Evolutionary conservation across 2,888 invertebrate species (phyloP).

Genomic region (Philhelius pedissequus): DNA sequence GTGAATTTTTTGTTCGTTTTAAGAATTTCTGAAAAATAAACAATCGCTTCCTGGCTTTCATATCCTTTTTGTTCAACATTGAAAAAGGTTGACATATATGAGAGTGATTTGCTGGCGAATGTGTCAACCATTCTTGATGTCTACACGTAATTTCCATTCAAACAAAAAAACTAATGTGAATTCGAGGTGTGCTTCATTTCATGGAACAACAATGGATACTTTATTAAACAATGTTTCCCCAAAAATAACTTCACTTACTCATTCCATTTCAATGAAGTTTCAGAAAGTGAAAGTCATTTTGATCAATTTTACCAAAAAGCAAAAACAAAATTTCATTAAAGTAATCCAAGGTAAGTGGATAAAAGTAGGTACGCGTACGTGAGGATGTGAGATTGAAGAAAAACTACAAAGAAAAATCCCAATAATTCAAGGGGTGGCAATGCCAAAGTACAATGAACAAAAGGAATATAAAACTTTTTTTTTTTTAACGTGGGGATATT

Average conservation of each 20-base stretch:
- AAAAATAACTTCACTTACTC: neutral
- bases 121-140: neutral
- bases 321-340: constrained; percentile 9
- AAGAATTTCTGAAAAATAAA: neutral
- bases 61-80: neutral
- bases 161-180: neutral
- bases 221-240: neutral
- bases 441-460: neutral
- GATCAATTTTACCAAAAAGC: constrained; percentile 43
- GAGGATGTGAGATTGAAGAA: neutral
- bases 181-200: neutral
- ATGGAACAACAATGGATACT: neutral
- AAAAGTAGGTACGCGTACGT: neutral
- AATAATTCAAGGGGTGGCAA: neutral
- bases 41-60: no score
- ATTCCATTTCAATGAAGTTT: neutral
- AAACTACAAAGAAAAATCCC: neutral
- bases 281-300: constrained; percentile 50
- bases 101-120: neutral
- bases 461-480: constrained; percentile 1
- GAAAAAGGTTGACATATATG: constrained; percentile 14
- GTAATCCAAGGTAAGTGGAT: constrained; percentile 49
- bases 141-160: neutral
- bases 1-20: neutral
- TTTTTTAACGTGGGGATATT: neutral